Evolutionary conservation across 2,797 vertebrate genomes (phyloP).

Genomic region (Hylomyscus alleni): DNA sequence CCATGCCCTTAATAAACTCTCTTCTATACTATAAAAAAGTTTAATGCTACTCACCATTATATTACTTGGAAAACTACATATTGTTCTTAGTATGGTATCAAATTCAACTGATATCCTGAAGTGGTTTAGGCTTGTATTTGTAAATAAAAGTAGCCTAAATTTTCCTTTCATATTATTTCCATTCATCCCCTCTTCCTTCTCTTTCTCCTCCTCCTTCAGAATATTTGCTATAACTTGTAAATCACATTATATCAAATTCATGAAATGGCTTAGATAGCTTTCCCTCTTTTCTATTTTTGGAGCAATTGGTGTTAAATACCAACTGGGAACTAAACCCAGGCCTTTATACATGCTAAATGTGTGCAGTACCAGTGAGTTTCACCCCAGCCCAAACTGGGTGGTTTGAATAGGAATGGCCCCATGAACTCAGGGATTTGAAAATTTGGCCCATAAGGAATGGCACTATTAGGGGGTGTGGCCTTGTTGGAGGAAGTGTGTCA

Average conservation of each 20-base stretch:
- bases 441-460: not conserved
- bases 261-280: not conserved
- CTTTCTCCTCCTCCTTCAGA: not conserved
- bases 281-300: slow-evolving; percentile 19
- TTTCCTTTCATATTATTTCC: not conserved
- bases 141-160: slow-evolving; percentile 1
- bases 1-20: no score
- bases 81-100: not conserved
- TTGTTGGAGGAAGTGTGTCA: not conserved
- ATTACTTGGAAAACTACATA: slow-evolving; percentile 12
- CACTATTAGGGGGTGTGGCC: not conserved
- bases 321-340: not conserved
- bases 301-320: not conserved
- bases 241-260: no score
- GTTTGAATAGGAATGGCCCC: not conserved
- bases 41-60: not conserved
- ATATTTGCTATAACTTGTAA: not conserved
- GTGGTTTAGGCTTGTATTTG: not conserved
- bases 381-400: not conserved
- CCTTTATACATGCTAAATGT: not conserved
- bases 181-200: not conserved
- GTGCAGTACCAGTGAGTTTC: not conserved
- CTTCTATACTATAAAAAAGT: no score
- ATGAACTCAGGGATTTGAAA: not conserved
- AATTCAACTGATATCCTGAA: not conserved